These are phyloP conservation scores for Drosophila recens DNA, from an alignment of 2,888 invertebrate genomes.

Conservation along the genomic window DNA sequence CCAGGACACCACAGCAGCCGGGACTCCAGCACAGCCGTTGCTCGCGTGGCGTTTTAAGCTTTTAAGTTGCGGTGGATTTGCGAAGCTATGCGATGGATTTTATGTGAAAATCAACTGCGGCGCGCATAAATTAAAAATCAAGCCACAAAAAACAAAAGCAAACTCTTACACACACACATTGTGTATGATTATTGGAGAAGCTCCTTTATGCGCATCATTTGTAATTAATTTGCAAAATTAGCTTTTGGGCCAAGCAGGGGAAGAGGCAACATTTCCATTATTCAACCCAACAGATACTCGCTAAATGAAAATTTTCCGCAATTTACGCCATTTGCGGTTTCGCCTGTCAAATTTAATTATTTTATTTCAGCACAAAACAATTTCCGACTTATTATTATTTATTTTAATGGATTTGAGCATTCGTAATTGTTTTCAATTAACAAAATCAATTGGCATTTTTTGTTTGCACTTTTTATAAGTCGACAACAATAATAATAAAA, in stretches of 20 bases:
- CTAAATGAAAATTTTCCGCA: conserved; percentile 37
- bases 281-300: conserved; percentile 7
- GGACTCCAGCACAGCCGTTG: conserved; percentile 16
- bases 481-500: background rate
- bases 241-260: conserved; percentile 36
- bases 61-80: conserved; percentile 79
- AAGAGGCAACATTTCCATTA: conserved; percentile 30
- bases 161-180: conserved; percentile 4
- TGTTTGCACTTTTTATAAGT: conserved; percentile 1
- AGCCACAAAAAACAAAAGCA: conserved; percentile 39
- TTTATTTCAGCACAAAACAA: conserved; percentile 54
- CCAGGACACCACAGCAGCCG: conserved; percentile 8
- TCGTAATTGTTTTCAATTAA: conserved; percentile 67
- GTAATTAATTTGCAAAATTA: conserved; percentile 79
- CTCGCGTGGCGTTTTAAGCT: conserved; percentile 73
- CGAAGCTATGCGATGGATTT: conserved; percentile 70
- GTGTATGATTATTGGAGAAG: conserved; percentile 13
- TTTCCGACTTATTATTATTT: conserved; percentile 61
- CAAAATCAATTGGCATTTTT: conserved; percentile 59
- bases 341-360: conserved; percentile 75
- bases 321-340: conserved; percentile 74
- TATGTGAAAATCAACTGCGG: conserved; percentile 79
- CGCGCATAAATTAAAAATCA: conserved; percentile 80
- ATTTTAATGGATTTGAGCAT: conserved; percentile 54
- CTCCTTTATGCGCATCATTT: conserved; percentile 64